Evolutionary conservation across 64 coral and sea anemone genomes (phyloP), one percentile per base, ranked within the genome.

Genomic region (Porites lutea): DNA sequence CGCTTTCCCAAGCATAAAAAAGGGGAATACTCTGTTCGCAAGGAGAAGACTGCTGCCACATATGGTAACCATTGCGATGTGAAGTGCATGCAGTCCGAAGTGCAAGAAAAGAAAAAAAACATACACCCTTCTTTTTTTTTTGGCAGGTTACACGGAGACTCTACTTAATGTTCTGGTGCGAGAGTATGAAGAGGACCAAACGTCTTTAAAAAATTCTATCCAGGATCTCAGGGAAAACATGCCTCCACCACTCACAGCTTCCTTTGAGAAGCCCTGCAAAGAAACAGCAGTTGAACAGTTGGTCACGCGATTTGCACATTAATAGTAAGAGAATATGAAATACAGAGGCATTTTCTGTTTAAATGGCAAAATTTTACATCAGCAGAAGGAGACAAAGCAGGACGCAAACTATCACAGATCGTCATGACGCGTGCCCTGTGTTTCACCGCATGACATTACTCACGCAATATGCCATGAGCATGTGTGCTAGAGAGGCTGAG

Each of bases 201-300:
- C n/a, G 1, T 59, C 77, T 59, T 11, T 79, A 3, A 79, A 79
- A 13, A 79, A 79, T 43, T 79, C 77, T 37, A 79, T 79, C 19
- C 52, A 59, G 52, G 77, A 79, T 59, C n/a, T 79, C 1, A 27
- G 77, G 11, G 52, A 27, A 3, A 37, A 2, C 22, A 22, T 58
- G n/a, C 52, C 77, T 18, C 48, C 52, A 20, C 77, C 54, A 16
- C 52, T 79, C 10, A n/a, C 77, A 27, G 77, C 52, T 79, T 79
- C 77, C 52, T 79, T 79, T 13, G 52, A 79, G n/a, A 79, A 79
- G 27, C 77, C 77, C 77, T 79, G 52, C 52, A 79, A 79, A 59
- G 52, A 79, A 59, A 79, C 77, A 79, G 77, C 77, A 79, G 77
- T 79, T 4, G 54, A 79, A 59, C 13, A 79, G 6, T 61, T 79